phyloP scores from a whole-genome alignment of 2,888 invertebrate species.

The Dasysyrphus tricinctus region DNA sequence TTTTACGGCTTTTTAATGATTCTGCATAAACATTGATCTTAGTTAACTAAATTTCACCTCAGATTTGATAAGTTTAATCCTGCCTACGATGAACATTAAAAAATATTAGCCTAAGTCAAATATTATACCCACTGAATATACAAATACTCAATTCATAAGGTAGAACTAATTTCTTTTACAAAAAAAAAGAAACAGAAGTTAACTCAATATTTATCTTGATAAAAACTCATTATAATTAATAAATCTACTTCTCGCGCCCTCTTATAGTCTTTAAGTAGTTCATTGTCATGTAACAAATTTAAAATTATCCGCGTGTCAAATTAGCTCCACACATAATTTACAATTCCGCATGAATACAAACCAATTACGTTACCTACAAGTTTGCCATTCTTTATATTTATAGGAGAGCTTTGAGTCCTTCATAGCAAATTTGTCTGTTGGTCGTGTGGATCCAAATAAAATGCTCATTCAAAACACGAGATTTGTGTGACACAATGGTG shows the following conservation, averaged over 20 bases:
- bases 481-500: constrained; percentile 70
- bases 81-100: too few relatives aligned
- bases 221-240: neutral
- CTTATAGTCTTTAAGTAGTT: constrained; percentile 48
- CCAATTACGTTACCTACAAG: constrained; percentile 51
- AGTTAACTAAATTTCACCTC: too few relatives aligned
- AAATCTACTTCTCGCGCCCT: constrained; percentile 24
- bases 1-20: too few relatives aligned
- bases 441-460: constrained; percentile 46
- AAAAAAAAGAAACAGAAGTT: neutral
- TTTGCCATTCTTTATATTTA: constrained; percentile 52
- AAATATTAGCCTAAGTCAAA: too few relatives aligned
- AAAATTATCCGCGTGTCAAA: constrained; percentile 67
- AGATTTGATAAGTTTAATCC: too few relatives aligned
- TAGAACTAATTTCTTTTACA: neutral
- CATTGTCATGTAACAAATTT: constrained; percentile 72
- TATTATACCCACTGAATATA: too few relatives aligned
- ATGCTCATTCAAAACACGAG: constrained; percentile 61
- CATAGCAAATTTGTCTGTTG: constrained; percentile 3
- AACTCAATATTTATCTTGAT: neutral
- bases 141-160: too few relatives aligned
- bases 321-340: constrained; percentile 57
- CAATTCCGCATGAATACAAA: constrained; percentile 70
- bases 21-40: too few relatives aligned
- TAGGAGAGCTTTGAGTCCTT: neutral